Evolutionary conservation across 2,888 invertebrate species (phyloP).

Genomic region (Trachelus troglodyta): DNA sequence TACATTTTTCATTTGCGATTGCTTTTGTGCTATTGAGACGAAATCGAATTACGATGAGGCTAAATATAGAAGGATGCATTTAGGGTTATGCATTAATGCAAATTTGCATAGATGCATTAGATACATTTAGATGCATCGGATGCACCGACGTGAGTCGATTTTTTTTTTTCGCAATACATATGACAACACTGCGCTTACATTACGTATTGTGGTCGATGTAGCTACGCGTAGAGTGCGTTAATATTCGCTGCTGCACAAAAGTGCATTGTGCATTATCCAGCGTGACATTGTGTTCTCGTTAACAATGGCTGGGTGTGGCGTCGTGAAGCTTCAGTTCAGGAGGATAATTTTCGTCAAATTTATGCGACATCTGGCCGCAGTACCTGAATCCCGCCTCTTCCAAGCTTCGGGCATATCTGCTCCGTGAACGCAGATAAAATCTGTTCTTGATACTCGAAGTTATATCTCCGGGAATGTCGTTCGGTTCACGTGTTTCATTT

Average conservation of each 20-base stretch:
- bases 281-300: conserved; percentile 44
- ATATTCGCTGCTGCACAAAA: conserved; percentile 32
- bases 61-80: neutral
- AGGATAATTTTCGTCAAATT: conserved; percentile 32
- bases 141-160: neutral
- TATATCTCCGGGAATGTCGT: neutral
- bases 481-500: neutral
- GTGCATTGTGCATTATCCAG: conserved; percentile 46
- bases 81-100: neutral
- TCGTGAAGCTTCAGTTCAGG: conserved; percentile 30
- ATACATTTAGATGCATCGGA: neutral
- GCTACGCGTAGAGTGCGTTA: conserved; percentile 23
- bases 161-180: neutral
- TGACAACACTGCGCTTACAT: conserved; percentile 20
- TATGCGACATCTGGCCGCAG: conserved; percentile 3
- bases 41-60: neutral
- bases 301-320: conserved; percentile 46
- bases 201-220: conserved; percentile 26
- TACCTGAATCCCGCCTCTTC: conserved; percentile 1
- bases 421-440: neutral
- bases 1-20: neutral
- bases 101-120: neutral
- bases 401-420: neutral
- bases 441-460: neutral
- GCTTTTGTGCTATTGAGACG: neutral